These are phyloP conservation scores for Porites rus DNA, from an alignment of 92 coral and sea anemone species.

Conservation along the genomic window DNA sequence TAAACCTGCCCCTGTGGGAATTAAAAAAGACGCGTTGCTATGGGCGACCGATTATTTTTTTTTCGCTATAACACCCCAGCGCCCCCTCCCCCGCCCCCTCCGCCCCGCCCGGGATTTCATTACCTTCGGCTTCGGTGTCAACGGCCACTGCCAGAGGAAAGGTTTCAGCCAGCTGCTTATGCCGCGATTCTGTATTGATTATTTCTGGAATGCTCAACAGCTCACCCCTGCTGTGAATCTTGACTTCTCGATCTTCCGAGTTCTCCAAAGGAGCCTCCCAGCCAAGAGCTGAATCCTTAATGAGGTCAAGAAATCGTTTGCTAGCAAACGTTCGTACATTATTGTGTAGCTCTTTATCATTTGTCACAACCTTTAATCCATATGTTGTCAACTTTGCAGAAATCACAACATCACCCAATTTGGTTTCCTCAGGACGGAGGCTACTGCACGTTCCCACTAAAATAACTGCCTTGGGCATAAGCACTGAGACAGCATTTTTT, in stretches of 20 bases:
- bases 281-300: slow-evolving; percentile 12
- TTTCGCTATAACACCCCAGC: too few relatives aligned
- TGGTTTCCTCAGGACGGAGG: slow-evolving; percentile 23
- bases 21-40: too few relatives aligned
- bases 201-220: slow-evolving; percentile 44
- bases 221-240: not conserved
- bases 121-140: slow-evolving; percentile 53
- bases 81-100: too few relatives aligned
- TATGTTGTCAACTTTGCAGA: slow-evolving; percentile 25
- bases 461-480: slow-evolving; percentile 43
- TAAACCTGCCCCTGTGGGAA: too few relatives aligned
- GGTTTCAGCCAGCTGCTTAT: not conserved
- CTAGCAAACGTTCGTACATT: not conserved
- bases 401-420: slow-evolving; percentile 50
- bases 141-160: slow-evolving; percentile 36
- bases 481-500: slow-evolving; percentile 9
- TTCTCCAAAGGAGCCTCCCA: slow-evolving; percentile 4
- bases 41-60: too few relatives aligned
- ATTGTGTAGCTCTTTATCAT: not conserved
- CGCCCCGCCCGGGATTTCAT: too few relatives aligned
- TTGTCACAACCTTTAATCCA: not conserved
- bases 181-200: not conserved
- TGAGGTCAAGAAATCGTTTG: not conserved
- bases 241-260: not conserved
- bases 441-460: slow-evolving; percentile 43